Evolutionary conservation across 2,797 vertebrate species (phyloP).

Genomic region (Pogonophryne albipinna): DNA sequence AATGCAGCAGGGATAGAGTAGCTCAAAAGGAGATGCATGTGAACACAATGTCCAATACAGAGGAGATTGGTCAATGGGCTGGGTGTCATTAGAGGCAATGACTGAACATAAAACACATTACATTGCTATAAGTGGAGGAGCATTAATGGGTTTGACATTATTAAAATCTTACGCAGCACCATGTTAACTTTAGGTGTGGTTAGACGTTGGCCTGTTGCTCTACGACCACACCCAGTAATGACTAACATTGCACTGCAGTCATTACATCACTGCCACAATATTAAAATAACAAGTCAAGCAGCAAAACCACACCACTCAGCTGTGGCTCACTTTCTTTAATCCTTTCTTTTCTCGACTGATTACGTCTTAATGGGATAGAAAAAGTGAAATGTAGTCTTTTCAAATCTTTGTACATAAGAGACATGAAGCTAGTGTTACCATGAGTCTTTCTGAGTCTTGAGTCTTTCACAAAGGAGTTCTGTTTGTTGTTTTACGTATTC

Average conservation of each 20-base stretch:
- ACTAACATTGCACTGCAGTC: conserved; percentile 4
- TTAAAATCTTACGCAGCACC: neutral
- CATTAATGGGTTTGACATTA: neutral
- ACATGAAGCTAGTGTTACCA: neutral
- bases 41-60: too few relatives aligned
- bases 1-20: too few relatives aligned
- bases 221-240: conserved; percentile 32
- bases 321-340: neutral
- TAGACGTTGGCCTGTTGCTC: conserved; percentile 1
- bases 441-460: too few relatives aligned
- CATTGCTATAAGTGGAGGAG: neutral
- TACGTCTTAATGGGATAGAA: neutral
- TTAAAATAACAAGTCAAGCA: neutral
- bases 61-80: too few relatives aligned
- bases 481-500: too few relatives aligned
- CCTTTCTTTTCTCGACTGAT: neutral
- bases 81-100: neutral
- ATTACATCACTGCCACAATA: conserved; percentile 16
- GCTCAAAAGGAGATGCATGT: too few relatives aligned
- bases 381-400: neutral
- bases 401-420: neutral
- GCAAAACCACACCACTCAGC: neutral
- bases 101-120: neutral
- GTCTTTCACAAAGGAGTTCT: too few relatives aligned
- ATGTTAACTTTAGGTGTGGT: conserved; percentile 17